Base-by-base conservation (phyloP, 2,888 invertebrate species). In the Idaea aversata region DNA sequence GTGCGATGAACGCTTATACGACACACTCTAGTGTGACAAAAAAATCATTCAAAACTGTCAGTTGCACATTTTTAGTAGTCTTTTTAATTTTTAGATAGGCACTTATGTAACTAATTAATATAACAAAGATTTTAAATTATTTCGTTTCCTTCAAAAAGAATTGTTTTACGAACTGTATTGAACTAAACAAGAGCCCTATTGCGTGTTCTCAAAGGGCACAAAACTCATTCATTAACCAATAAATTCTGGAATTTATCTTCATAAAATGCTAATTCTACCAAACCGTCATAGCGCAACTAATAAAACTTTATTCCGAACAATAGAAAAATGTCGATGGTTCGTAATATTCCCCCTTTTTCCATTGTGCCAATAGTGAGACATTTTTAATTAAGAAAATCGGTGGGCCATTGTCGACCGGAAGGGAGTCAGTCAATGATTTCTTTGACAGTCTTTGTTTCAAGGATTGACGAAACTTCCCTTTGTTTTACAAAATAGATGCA, bases 301-400 rank as follows among this genome's bases (percentile, higher is more conserved):
- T 47, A 47, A 47, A 47, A 47, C 47, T 47, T 47, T 47, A 10
- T 47, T 10, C 47, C 13, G 4, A 6, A 63, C 63, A 65, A 63
- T 63, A 34, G 57, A 67, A 69, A 69, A 72, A 72, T 71, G 67
- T 62, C 61, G 65, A 71, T 67, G 73, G 68, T 75, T 65, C 74
- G 71, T 63, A 70, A 63, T 63, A 63, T 65, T 36, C 60, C 47
- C 47, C 62, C 67, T 72, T 68, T 68, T 58, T 65, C 77, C 76
- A 83, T 84, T 84, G 84, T 87, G 73, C 73, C 77, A 82, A 84
- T 90, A 88, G 89, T 90, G 85, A 83, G 86, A 88, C 82, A 86
- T 88, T 88, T 91, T 91, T 90, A 91, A 91, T 91, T 90, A 91
- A 88, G 89, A 86, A 88, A 88, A 90, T 90, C 88, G 88, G 81